These are phyloP conservation scores for Guaruba guarouba DNA, from an alignment of 2,113 vertebrate genomes.

Conservation along the genomic window DNA sequence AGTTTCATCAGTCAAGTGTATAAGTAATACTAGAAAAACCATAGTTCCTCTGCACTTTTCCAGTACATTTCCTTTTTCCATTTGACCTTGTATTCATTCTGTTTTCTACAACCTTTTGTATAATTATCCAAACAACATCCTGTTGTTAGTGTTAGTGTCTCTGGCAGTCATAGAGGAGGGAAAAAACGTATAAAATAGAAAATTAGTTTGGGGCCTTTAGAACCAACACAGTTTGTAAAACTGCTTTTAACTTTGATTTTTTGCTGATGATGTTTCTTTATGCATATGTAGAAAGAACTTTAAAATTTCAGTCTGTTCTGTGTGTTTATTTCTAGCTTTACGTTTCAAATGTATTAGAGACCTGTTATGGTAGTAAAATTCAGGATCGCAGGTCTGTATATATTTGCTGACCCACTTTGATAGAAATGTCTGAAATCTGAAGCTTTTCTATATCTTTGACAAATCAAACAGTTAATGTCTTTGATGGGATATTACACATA, in stretches of 20 bases:
- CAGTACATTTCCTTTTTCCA: background rate
- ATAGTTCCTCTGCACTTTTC: background rate
- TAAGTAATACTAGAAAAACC: background rate
- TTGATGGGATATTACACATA: background rate
- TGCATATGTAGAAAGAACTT: background rate
- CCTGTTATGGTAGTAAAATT: background rate
- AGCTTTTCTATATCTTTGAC: background rate
- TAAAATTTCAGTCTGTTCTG: background rate
- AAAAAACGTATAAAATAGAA: background rate
- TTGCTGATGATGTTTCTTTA: background rate
- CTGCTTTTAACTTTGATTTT: background rate
- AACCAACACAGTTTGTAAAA: background rate
- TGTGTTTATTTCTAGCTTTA: background rate
- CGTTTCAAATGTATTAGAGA: background rate
- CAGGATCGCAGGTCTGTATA: background rate
- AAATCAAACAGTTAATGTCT: background rate
- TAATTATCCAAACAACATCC: background rate
- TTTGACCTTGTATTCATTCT: background rate
- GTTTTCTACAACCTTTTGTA: background rate
- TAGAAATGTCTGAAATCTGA: background rate
- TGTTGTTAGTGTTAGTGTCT: background rate
- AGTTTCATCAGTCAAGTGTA: background rate
- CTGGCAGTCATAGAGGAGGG: background rate
- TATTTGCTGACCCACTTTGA: background rate
- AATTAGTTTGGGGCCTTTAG: background rate